Conservation (phyloP, 2,797 vertebrate genomes). For the Poeciliopsis gracilis region DNA sequence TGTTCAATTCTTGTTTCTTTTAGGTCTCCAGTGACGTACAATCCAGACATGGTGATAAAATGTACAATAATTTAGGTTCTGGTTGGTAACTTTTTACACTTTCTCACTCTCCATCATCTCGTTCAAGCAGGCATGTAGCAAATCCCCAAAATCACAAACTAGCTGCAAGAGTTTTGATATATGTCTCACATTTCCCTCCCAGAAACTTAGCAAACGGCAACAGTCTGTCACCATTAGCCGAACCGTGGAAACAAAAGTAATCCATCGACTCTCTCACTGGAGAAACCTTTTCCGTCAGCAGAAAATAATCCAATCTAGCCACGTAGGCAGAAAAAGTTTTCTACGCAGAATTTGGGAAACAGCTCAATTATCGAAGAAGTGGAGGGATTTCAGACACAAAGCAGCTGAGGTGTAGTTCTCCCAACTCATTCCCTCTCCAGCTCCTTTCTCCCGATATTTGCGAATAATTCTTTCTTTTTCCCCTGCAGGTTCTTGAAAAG, state of each 20-base stretch:
- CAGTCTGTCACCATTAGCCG: constrained; percentile 47
- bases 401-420: constrained; percentile 36
- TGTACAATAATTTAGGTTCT: not conserved
- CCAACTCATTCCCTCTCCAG: constrained; percentile 7
- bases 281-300: constrained; percentile 37
- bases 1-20: not conserved
- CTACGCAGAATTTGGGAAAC: constrained; percentile 29
- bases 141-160: not conserved
- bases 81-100: not conserved
- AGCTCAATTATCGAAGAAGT: constrained; percentile 30
- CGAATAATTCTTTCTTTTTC: not conserved
- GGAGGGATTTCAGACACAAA: constrained; percentile 34
- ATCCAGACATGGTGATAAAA: not conserved
- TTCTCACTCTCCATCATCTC: constrained; percentile 1
- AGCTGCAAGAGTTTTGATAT: constrained; percentile 5
- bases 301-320: constrained; percentile 44
- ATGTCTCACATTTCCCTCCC: not conserved
- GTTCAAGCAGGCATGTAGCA: not conserved
- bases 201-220: constrained; percentile 8
- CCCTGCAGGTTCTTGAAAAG: constrained; percentile 39
- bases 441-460: not conserved
- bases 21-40: not conserved
- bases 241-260: constrained; percentile 25
- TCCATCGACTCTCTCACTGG: constrained; percentile 25
- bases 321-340: constrained; percentile 37